Percentiles rank a stretch among this genome's conserved stretches.
Conservation (phyloP, 1,140 invertebrate species). For the Pissodes strobi region DNA sequence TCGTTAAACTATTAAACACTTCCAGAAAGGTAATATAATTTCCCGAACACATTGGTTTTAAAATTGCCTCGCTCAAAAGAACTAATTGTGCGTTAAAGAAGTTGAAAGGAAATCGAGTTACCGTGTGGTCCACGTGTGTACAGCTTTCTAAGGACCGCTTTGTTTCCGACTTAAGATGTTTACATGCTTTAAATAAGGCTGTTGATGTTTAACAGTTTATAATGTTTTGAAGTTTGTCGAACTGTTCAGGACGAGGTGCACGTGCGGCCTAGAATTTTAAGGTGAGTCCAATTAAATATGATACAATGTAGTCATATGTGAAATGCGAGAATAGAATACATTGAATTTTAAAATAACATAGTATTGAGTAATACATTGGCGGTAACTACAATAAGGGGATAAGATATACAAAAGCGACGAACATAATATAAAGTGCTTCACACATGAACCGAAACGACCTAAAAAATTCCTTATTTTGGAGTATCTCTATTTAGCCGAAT, state of each 20-base stretch:
- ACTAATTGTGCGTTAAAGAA: constrained; percentile 30
- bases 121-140: constrained; percentile 41
- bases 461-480: no score
- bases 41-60: constrained; percentile 19
- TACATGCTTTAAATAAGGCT: constrained; percentile 30
- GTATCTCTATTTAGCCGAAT: no score
- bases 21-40: constrained; percentile 22
- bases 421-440: no score
- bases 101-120: constrained; percentile 22
- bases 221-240: constrained; percentile 12
- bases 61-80: constrained; percentile 20
- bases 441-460: no score
- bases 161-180: constrained; percentile 37
- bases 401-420: no score
- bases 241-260: neutral
- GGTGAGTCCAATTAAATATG: neutral
- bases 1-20: constrained; percentile 17
- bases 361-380: no score
- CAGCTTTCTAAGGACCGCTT: constrained; percentile 38
- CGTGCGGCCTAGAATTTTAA: neutral
- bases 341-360: no score
- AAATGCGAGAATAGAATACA: no score
- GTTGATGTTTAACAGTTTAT: constrained; percentile 28
- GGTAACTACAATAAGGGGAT: no score
- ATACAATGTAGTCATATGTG: no score